phyloP scores from a whole-genome alignment of 2,113 vertebrate species.

The Cyprinodon brontotheroides region DNA sequence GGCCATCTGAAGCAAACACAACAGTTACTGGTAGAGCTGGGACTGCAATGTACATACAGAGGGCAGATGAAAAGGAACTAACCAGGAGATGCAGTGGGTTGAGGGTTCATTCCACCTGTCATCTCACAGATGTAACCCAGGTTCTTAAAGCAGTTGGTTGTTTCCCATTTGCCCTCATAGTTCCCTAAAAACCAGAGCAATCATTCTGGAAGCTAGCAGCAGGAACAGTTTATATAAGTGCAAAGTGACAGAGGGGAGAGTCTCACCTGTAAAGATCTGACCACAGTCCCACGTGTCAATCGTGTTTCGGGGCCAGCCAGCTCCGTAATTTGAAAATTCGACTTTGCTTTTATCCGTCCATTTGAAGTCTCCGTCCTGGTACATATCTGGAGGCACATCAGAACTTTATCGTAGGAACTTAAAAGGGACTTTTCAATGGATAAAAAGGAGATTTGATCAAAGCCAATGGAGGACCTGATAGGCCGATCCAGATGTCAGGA shows the following conservation, averaged over 20 bases:
- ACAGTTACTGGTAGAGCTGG: not conserved
- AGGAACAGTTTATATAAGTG: not conserved
- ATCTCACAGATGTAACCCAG: conserved; percentile 81
- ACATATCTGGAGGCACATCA: conserved; percentile 65
- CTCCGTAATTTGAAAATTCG: conserved; percentile 72
- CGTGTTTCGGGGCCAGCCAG: conserved; percentile 74
- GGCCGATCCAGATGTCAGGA: conserved; percentile 82
- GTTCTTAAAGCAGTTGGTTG: conserved; percentile 80
- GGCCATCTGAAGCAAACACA: conserved; percentile 57
- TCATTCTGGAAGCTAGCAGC: not conserved
- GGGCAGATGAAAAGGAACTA: conserved; percentile 1
- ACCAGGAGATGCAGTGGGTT: conserved; percentile 77
- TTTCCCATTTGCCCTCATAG: conserved; percentile 81
- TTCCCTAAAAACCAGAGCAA: conserved; percentile 66
- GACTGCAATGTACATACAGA: not conserved
- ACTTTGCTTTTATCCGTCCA: conserved; percentile 76
- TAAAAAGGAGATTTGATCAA: not conserved
- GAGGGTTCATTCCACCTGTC: conserved; percentile 77
- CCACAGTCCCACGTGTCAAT: conserved; percentile 77
- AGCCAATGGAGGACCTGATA: conserved; percentile 69
- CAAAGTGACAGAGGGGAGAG: rapidly evolving
- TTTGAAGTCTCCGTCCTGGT: conserved; percentile 73
- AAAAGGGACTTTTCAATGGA: not conserved
- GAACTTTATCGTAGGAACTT: not conserved
- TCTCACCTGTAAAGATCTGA: conserved; percentile 81